Evolutionary conservation across 37 sponge, comb jelly and placozoan genomes (phyloP).

Genomic region (Crambe crambe): DNA sequence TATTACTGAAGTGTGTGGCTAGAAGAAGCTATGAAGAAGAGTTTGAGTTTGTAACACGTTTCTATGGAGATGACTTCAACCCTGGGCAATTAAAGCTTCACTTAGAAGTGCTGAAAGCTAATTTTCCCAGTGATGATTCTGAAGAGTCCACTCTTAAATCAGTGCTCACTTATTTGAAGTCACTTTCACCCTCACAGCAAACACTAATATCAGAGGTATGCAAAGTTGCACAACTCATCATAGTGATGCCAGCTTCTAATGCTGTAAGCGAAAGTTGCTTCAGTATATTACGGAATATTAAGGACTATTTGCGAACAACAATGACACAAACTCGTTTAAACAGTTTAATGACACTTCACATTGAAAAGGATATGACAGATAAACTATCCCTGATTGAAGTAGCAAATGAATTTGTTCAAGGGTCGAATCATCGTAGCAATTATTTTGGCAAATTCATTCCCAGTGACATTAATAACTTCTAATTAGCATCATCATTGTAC

Average conservation of each 20-base stretch:
- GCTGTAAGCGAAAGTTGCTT: constrained; percentile 40
- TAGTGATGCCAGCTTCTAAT: constrained; percentile 53
- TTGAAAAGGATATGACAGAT: constrained; percentile 35
- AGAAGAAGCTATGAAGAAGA: neutral
- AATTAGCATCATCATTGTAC: too few relatives aligned
- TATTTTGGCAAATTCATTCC: too few relatives aligned
- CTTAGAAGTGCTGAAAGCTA: too few relatives aligned
- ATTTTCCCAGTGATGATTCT: neutral
- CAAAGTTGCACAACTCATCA: constrained; percentile 11
- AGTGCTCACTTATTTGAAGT: neutral
- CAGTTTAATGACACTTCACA: constrained; percentile 53
- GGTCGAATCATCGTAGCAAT: constrained; percentile 13
- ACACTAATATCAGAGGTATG: constrained; percentile 3
- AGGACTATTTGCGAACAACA: constrained; percentile 52
- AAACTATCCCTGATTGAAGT: neutral
- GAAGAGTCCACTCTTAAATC: neutral
- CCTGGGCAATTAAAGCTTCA: neutral
- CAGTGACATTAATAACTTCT: too few relatives aligned
- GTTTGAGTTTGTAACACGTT: constrained; percentile 3
- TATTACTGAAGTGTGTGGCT: too few relatives aligned
- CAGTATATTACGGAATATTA: constrained; percentile 46
- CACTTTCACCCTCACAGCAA: too few relatives aligned
- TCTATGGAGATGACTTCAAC: constrained; percentile 21
- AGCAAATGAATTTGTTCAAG: constrained; percentile 24
- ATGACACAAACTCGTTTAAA: constrained; percentile 50